Conservation (phyloP, 2,113 vertebrate genomes). For the Toxostoma redivivum region DNA sequence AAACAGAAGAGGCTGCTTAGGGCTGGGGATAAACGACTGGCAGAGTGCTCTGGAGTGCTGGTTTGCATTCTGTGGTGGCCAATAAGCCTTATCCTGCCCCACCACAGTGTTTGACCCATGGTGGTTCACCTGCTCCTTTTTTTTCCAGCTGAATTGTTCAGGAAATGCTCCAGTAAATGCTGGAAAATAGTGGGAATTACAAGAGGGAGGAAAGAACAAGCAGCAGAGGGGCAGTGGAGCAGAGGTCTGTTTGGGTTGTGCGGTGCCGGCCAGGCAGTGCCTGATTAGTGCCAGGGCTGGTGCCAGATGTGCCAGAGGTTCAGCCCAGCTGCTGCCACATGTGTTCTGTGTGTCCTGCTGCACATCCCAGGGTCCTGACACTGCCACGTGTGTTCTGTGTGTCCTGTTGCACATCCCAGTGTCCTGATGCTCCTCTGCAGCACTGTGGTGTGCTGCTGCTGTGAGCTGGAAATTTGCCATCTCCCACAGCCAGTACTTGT, state of each 20-base stretch:
- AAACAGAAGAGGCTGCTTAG: neutral
- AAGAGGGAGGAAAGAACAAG: neutral
- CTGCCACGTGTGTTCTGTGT: rapidly evolving
- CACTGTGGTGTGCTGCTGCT: neutral
- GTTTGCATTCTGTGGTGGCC: neutral
- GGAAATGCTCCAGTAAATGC: neutral
- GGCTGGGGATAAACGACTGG: neutral
- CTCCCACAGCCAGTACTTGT: neutral
- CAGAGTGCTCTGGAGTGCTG: neutral
- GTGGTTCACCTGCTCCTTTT: neutral
- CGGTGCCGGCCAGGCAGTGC: rapidly evolving
- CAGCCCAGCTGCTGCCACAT: neutral
- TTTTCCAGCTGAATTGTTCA: neutral
- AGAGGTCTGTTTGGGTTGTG: rapidly evolving
- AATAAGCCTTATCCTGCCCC: neutral
- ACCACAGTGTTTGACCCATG: rapidly evolving
- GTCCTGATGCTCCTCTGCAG: rapidly evolving
- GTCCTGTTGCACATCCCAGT: neutral
- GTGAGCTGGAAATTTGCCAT: neutral
- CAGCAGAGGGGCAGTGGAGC: neutral
- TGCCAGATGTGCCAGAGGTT: rapidly evolving
- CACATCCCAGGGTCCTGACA: neutral
- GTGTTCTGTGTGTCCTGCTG: neutral
- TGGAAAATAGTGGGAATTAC: neutral
- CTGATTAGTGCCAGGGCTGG: rapidly evolving